Base-by-base conservation (phyloP, 2,797 vertebrate species). In the Molossus molossus region DNA sequence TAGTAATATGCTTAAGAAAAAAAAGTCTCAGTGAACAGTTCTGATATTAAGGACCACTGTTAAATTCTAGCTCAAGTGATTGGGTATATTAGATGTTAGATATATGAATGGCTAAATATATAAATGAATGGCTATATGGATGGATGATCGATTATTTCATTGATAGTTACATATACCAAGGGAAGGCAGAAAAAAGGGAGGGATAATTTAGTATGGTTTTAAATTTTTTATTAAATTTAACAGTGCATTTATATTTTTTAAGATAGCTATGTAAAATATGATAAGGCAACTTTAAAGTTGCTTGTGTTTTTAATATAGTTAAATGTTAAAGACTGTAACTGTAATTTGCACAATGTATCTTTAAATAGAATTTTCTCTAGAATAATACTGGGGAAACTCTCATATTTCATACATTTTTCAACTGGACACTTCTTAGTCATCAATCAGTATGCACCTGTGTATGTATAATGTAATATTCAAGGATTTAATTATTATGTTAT, bases 251-350 rank as follows among this genome's bases (percentile, higher is more conserved):
- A 57, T 70, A 48, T 40, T 67, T 91, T 48, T 33, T 86, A 65
- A 50, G 17, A 58, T 67, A 67, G 80, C 93, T 7, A 58, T 72
- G 4, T 75, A 76, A 92, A 85, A 85, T 92, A 50, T 18, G 57
- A 62, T 29, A 90, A 70, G 40, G 2, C 17, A 85, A 84, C 53
- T 92, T 62, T 62, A 40, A 77, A 92, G 13, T 15, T 25, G 3
- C 0, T 81, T 12, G 7, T 76, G 8, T 81, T 94, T 92, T 86
- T 73, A 84, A 93, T 25, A 82, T 67, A 53, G 79, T 94, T 92
- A 73, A 65, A 77, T 58, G 80, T 87, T 50, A 93, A 92, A 83
- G 33, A 73, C 15, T 25, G 10, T 45, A 4, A n/a, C 67, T 75
- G 0, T 55, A 76, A 76, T 33, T 73, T 77, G 21, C 6, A 86